These are phyloP conservation scores for Calephelis perditalis DNA, from an alignment of 2,888 invertebrate genomes.

Conservation along the genomic window DNA sequence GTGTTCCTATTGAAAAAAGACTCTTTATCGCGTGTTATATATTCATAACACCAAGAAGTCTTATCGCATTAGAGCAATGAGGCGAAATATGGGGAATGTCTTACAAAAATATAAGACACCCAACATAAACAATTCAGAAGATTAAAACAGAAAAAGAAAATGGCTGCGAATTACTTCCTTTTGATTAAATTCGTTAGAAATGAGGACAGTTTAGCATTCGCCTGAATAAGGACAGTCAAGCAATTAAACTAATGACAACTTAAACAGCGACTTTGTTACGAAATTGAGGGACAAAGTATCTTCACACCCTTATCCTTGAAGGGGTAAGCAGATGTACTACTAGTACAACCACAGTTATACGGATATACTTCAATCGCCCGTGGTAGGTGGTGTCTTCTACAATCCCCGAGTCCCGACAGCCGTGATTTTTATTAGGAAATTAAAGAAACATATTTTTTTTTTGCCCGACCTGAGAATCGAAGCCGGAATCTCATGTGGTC, in stretches of 20 bases:
- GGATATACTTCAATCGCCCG: too few species aligned
- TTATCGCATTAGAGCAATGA: constrained; percentile 11
- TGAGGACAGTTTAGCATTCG: background rate
- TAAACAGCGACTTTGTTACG: background rate
- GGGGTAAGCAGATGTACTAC: too few species aligned
- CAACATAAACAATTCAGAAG: constrained; percentile 5
- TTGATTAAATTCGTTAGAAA: constrained; percentile 2
- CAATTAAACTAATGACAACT: constrained; percentile 1
- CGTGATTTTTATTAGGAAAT: too few species aligned
- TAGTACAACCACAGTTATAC: too few species aligned
- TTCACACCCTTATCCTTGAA: too few species aligned
- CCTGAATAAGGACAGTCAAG: background rate
- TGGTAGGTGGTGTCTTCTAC: too few species aligned
- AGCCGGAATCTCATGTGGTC: too few species aligned
- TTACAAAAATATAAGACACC: constrained; percentile 9
- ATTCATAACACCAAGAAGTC: background rate
- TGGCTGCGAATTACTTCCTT: background rate
- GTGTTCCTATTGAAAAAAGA: background rate
- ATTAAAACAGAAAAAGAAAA: constrained; percentile 9
- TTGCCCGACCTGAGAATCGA: too few species aligned
- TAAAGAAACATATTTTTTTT: too few species aligned
- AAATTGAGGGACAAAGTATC: too few species aligned
- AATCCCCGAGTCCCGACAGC: too few species aligned
- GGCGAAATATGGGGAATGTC: constrained; percentile 8
- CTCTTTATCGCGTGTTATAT: background rate